Evolutionary conservation across 2,797 vertebrate genomes (phyloP).

Genomic region (Siniperca scherzeri): DNA sequence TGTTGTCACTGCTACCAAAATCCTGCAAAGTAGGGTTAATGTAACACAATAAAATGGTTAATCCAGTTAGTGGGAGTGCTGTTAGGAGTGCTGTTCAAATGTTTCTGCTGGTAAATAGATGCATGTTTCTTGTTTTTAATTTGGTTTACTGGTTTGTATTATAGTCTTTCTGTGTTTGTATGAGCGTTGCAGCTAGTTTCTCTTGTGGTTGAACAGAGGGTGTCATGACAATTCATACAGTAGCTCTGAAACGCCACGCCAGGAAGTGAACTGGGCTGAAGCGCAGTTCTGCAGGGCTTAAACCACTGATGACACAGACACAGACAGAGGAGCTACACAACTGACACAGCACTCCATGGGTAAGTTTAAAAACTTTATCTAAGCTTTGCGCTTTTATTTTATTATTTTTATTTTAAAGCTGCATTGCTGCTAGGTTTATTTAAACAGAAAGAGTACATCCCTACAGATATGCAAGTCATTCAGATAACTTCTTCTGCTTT

Average conservation of each 20-base stretch:
- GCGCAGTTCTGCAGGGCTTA: constrained; percentile 39
- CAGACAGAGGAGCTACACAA: constrained; percentile 41
- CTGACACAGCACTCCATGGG: constrained; percentile 72
- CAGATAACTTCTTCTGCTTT: background rate
- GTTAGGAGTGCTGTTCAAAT: background rate
- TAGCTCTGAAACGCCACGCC: constrained; percentile 58
- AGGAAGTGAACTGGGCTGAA: constrained; percentile 79
- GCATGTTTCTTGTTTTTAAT: background rate
- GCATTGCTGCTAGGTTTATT: background rate
- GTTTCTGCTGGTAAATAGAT: background rate
- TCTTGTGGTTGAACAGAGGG: constrained; percentile 73
- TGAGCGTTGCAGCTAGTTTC: constrained; percentile 40
- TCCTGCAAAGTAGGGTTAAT: background rate
- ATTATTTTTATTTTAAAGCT: background rate
- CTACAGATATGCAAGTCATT: background rate
- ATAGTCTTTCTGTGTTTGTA: constrained; percentile 37
- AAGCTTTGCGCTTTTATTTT: background rate
- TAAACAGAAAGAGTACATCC: background rate
- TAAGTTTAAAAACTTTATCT: constrained; percentile 43
- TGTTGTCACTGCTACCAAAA: background rate
- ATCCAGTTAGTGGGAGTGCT: too few relatives aligned
- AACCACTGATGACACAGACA: constrained; percentile 57
- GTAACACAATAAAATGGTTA: background rate
- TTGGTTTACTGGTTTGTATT: background rate
- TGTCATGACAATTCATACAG: constrained; percentile 65